These are phyloP conservation scores for Folsomia manolachei DNA, from an alignment of 2,888 invertebrate genomes.

Conservation along the genomic window DNA sequence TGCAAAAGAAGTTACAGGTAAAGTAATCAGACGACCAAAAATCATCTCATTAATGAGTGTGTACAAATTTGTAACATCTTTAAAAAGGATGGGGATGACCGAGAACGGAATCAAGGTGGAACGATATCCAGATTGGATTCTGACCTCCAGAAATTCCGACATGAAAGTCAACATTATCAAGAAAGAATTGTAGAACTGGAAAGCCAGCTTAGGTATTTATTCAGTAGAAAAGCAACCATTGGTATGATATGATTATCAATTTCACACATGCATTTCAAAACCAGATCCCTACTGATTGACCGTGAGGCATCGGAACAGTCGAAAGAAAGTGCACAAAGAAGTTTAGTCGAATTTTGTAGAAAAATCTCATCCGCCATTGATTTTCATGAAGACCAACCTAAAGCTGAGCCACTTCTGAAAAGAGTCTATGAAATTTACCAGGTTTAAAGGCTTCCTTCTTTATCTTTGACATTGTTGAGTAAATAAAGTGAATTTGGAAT, in stretches of 20 bases:
- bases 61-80: not conserved
- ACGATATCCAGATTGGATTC: constrained; percentile 66
- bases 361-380: constrained; percentile 49
- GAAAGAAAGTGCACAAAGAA: constrained; percentile 47
- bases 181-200: constrained; percentile 75
- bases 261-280: not conserved
- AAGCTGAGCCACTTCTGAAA: constrained; percentile 42
- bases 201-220: constrained; percentile 58
- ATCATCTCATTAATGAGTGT: not conserved
- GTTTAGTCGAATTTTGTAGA: constrained; percentile 46
- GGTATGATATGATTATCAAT: not conserved
- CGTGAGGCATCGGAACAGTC: constrained; percentile 49
- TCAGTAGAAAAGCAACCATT: too few relatives aligned
- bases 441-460: too few relatives aligned
- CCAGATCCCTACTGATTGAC: constrained; percentile 48
- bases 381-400: constrained; percentile 45
- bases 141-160: constrained; percentile 69
- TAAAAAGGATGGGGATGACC: constrained; percentile 70
- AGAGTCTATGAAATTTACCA: constrained; percentile 49
- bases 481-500: too few relatives aligned
- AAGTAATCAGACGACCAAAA: not conserved
- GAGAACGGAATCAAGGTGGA: constrained; percentile 68
- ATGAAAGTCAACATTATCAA: constrained; percentile 70
- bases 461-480: too few relatives aligned
- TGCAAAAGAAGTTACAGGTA: constrained; percentile 69